Evolutionary conservation across 2,113 vertebrate genomes (phyloP).

Genomic region (Aspiorhynchus laticeps): DNA sequence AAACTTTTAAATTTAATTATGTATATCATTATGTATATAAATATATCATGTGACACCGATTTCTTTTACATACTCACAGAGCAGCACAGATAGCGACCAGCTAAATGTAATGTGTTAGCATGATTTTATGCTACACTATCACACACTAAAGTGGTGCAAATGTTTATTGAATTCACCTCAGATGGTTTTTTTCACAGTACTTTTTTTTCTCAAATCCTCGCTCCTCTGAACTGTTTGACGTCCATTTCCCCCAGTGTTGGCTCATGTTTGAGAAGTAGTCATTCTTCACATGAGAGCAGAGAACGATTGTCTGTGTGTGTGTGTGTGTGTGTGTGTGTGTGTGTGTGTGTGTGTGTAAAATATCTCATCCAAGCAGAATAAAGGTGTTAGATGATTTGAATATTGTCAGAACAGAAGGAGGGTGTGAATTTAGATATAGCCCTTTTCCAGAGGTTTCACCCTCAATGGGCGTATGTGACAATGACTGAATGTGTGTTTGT

Average conservation of each 20-base stretch:
- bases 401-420: conserved; percentile 22
- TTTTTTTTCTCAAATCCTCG: background rate
- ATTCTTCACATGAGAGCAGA: conserved; percentile 34
- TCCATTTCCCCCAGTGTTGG: conserved; percentile 23
- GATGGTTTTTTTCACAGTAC: background rate
- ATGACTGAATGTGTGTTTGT: conserved; percentile 28
- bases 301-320: background rate
- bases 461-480: conserved; percentile 11
- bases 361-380: conserved; percentile 9
- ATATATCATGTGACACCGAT: background rate
- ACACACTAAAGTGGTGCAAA: background rate
- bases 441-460: conserved; percentile 17
- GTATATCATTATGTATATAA: no score
- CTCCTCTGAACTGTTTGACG: conserved; percentile 8
- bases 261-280: conserved; percentile 42
- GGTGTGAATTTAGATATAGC: conserved; percentile 24
- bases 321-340: no score
- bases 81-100: background rate
- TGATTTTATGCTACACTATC: background rate
- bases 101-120: background rate
- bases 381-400: conserved; percentile 41
- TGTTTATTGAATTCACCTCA: background rate
- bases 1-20: background rate
- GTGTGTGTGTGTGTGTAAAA: background rate
- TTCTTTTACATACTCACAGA: background rate